Conservation (phyloP, 2,113 vertebrate species). For the Psammodynastes pulverulentus region DNA sequence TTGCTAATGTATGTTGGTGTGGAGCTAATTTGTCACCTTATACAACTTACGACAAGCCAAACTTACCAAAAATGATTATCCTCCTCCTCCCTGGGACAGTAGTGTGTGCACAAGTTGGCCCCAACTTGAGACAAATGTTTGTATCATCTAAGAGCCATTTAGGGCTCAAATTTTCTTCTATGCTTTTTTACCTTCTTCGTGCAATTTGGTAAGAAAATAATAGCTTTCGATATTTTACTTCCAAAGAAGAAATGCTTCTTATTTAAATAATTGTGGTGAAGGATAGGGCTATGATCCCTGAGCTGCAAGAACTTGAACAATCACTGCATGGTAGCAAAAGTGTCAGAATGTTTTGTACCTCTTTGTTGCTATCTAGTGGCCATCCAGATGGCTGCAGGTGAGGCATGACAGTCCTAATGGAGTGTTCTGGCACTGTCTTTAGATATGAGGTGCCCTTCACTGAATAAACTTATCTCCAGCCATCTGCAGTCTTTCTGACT, state of each 20-base stretch:
- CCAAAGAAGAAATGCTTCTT: not conserved
- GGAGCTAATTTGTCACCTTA: not conserved
- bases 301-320: not conserved
- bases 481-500: not conserved
- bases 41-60: not conserved
- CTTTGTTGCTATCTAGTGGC: not conserved
- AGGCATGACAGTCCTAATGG: not conserved
- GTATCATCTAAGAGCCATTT: not conserved
- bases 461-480: not conserved
- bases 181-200: not conserved
- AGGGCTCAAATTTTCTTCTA: not conserved
- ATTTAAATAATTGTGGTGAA: not conserved
- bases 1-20: not conserved
- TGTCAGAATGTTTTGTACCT: not conserved
- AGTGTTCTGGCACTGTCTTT: not conserved
- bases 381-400: not conserved
- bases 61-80: not conserved
- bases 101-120: not conserved
- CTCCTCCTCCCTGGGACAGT: not conserved
- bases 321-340: not conserved
- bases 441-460: not conserved
- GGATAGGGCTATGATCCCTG: not conserved
- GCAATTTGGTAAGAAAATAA: not conserved
- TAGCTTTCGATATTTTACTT: not conserved
- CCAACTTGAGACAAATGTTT: not conserved